Evolutionary conservation across 2,888 invertebrate species (phyloP), one percentile per base, ranked within the genome.

Genomic region (Nesidiocoris tenuis): DNA sequence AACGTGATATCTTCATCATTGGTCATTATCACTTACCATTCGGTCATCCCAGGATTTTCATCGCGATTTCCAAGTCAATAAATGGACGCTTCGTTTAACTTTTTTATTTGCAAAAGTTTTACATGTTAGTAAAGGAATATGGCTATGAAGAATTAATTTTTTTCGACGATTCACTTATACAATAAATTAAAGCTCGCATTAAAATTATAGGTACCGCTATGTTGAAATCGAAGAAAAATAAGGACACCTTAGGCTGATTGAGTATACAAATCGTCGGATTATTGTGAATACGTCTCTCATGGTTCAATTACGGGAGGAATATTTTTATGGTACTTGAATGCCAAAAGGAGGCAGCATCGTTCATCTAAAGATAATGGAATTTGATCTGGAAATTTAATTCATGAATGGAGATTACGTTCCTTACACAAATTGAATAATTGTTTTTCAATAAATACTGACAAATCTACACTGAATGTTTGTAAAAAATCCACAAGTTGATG

Each of bases 111-210:
- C 67, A 56, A 67, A 67, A 67, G 12, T 39, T 19, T 18, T 67
- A 67, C 67, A 67, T 67, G 55, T 56, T 67, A 22, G 67, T 67
- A 67, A 67, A 67, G 67, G 67, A 67, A 67, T 67, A 67, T n/a
- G 5, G 19, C 67, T 67, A 56, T 21, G 1, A 21, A 56, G 55
- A 67, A 67, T 22, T 56, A 56, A 56, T 54, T 22, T 22, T 67
- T 67, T 55, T 22, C 9, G 21, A 67, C 54, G 2, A 1, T 17
- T 67, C 5, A 22, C n/a, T 67, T 22, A 22, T 56, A n/a, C 55
- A 67, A 67, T 67, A 67, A 67, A 56, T 67, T 56, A 67, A 54
- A 22, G 19, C 16, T 23, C 1, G 18, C 17, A 25, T 65, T 39
- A n/a, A 54, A 56, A 39, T n/a, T n/a, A n/a, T n/a, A n/a, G n/a